Evolutionary conservation across 2,113 vertebrate species (phyloP), one percentile per base, ranked within the genome.

Genomic region (Salvelinus fontinalis): DNA sequence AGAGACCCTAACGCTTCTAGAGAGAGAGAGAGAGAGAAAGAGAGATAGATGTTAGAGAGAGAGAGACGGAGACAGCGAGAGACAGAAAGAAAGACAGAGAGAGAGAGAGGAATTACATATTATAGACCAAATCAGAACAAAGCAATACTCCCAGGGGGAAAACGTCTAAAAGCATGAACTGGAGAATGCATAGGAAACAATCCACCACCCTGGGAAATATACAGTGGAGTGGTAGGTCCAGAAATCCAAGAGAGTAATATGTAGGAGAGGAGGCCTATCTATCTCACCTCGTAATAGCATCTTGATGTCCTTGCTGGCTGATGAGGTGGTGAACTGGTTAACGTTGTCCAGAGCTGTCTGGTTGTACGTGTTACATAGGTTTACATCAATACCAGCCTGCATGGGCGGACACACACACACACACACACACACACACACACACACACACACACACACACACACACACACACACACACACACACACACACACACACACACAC

Each of bases 281-380:
- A 44, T 44, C 39, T 44, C 39, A 99, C 97, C 97, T 94, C 97
- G 85, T 0, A 99, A 94, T 24, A 99, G 94, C 87, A 97, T 95
- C 84, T 99, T 99, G 91, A 99, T 99, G 78, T 99, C 98, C 80
- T 95, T 95, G 94, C 98, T 99, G 90, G 96, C 98, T 0, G 98
- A 96, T 0, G 96, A 97, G 2, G 97, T 98, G 89, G 98, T 99
- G 93, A 99, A 99, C 90, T 99, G 98, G 88, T 99, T 99, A 48
- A 99, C 98, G 0, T 99, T 99, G 92, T 99, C 98, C 93, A 99
- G 92, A 0, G 98, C 97, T 0, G 98, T 98, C 94, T 99, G 98
- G 89, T 97, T 98, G 83, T 99, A 99, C 0, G 96, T 97, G 89
- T 99, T 99, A n/a, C 97, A 90, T 79, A 98, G 95, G 90, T 97